These are phyloP conservation scores for Heliangelus exortis DNA, from an alignment of 2,797 vertebrate genomes.

Conservation along the genomic window DNA sequence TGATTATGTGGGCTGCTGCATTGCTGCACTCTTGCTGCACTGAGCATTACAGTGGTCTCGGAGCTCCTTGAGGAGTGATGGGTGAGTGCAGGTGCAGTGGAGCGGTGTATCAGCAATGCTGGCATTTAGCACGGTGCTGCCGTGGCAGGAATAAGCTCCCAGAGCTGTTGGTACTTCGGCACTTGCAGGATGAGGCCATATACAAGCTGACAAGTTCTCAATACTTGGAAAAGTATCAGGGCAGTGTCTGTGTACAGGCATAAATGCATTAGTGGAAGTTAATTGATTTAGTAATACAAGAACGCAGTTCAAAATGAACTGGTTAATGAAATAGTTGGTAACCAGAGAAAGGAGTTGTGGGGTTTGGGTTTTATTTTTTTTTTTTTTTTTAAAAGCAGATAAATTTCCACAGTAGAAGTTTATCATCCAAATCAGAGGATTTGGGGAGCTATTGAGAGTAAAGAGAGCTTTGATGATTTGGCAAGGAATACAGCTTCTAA, in stretches of 20 bases:
- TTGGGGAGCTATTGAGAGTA: slow-evolving; percentile 51
- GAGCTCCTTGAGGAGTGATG: neutral
- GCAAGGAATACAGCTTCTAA: slow-evolving; percentile 27
- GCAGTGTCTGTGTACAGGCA: neutral
- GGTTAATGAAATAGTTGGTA: neutral
- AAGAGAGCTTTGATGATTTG: slow-evolving; percentile 57
- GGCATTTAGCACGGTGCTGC: fast-evolving
- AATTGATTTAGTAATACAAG: neutral
- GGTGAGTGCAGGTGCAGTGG: fast-evolving
- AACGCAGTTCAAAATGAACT: neutral
- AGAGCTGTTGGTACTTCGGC: fast-evolving
- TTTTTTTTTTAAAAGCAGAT: neutral
- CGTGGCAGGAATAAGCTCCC: neutral
- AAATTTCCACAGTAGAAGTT: slow-evolving; percentile 13
- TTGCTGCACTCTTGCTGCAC: neutral
- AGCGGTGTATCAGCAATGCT: fast-evolving
- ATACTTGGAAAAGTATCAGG: neutral
- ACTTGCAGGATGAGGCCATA: neutral
- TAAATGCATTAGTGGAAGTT: neutral
- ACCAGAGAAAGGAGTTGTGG: neutral
- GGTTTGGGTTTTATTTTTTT: neutral
- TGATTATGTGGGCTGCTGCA: neutral
- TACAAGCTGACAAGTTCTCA: neutral
- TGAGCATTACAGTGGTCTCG: neutral
- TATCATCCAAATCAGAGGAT: slow-evolving; percentile 33